Evolutionary conservation across 1,140 invertebrate genomes (phyloP).

Genomic region (Whitmania pigra): DNA sequence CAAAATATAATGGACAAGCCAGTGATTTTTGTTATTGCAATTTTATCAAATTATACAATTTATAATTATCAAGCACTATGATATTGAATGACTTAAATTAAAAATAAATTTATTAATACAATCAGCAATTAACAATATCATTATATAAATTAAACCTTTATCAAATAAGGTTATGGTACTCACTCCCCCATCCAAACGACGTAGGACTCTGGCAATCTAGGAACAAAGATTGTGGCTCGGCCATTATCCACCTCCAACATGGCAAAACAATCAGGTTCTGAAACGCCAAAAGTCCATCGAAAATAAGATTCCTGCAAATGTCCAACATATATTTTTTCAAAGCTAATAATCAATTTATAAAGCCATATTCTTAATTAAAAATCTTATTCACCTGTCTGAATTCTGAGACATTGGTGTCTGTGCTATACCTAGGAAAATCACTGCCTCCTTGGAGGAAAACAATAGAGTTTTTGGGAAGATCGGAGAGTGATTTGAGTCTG

Average conservation of each 20-base stretch:
- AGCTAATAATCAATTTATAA: not conserved
- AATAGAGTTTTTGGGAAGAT: constrained; percentile 37
- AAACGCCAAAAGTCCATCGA: constrained; percentile 77
- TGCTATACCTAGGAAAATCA: constrained; percentile 53
- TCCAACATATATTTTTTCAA: constrained; percentile 3
- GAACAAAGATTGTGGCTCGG: constrained; percentile 64
- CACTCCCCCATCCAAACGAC: constrained; percentile 74
- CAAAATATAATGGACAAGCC: constrained; percentile 33
- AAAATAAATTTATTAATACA: too few species aligned
- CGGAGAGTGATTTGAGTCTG: constrained; percentile 43
- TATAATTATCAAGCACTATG: too few species aligned
- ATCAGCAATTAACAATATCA: too few species aligned
- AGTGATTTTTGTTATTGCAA: constrained; percentile 10
- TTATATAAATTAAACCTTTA: too few species aligned
- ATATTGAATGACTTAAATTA: too few species aligned
- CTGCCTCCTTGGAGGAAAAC: constrained; percentile 59
- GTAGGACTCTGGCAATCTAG: constrained; percentile 65
- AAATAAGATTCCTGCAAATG: constrained; percentile 58
- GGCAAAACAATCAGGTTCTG: constrained; percentile 77
- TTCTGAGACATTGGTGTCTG: constrained; percentile 51
- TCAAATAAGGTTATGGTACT: constrained; percentile 16
- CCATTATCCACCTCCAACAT: constrained; percentile 61
- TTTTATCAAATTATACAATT: too few species aligned
- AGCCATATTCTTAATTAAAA: not conserved
- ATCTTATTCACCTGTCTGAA: constrained; percentile 54